Base-by-base conservation (phyloP, 2,888 invertebrate genomes). In the Shargacucullia verbasci region DNA sequence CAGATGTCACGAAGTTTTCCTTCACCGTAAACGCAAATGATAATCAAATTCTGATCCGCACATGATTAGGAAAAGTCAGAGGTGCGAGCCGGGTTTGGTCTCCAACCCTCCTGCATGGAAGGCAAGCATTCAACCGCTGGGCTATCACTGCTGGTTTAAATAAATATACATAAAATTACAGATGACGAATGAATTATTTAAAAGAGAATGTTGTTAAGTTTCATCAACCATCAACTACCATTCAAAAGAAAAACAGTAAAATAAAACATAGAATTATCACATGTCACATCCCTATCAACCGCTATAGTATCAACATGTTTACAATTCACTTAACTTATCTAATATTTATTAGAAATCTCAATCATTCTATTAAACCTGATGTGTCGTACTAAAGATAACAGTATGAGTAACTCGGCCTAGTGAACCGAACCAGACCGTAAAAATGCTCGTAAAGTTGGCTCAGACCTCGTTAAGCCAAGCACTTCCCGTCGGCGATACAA, bases 401-500 rank as follows among this genome's bases (percentile, higher is more conserved):
- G 68, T 53, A 71, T 71, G 75, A 76, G 79, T 78, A 76, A 79
- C 76, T 78, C 64, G 60, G 69, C 70, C 66, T 76, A 79, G 79
- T 76, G 70, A 70, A 53, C 66, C 73, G 74, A 76, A 68, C 60
- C 70, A 63, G 66, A 77, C 77, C 82, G 79, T 90, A 89, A 90
- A 89, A 85, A 78, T 68, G 59, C 70, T 73, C 77, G 77, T 90
- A 88, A 89, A 89, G 77, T 48, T 67, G 65, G 74, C 79, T 76
- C 68, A 73, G 81, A 78, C 71, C 86, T 86, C 87, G 84, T 88
- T 86, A 90, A 83, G 76, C 70, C 75, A 75, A 84, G 83, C 81
- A 85, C 85, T 88, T 86, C 79, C 81, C 80, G 68, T 71, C 69
- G 61, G 59, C 79, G 79, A 83, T 82, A 85, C 85, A 87, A 89